phyloP scores from a whole-genome alignment of 2,797 vertebrate species.

The Peromyscus nudipes region DNA sequence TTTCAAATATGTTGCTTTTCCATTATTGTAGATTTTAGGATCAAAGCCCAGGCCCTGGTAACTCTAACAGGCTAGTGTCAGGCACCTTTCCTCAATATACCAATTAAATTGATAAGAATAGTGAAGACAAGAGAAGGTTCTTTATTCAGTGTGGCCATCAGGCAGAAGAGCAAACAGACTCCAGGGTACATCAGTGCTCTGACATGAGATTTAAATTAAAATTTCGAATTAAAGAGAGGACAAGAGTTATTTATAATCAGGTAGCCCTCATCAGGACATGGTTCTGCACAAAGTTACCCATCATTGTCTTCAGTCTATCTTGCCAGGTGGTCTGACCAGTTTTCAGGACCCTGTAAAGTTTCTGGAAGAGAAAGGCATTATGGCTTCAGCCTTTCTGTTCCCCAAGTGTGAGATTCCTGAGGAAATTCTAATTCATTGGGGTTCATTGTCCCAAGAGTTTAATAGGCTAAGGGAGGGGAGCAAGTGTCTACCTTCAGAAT shows the following conservation, averaged over 20 bases:
- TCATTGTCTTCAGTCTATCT: neutral
- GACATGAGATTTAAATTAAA: neutral
- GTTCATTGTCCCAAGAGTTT: neutral
- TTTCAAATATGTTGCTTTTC: neutral
- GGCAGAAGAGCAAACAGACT: neutral
- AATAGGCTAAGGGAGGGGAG: neutral
- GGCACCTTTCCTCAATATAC: neutral
- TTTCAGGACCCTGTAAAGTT: neutral
- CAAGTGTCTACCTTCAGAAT: neutral
- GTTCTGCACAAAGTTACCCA: neutral
- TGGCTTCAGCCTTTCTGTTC: neutral
- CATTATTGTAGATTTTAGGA: neutral
- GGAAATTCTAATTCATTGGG: neutral
- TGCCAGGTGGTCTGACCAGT: neutral
- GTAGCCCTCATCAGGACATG: neutral
- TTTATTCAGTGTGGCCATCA: neutral
- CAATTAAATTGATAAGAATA: neutral
- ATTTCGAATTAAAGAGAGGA: neutral
- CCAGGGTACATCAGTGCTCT: neutral
- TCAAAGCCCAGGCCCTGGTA: neutral
- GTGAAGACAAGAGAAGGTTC: neutral
- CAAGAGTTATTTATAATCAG: too few relatives aligned
- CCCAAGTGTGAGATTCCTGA: neutral
- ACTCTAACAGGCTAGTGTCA: neutral
- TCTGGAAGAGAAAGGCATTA: neutral